Evolutionary conservation across 1,140 invertebrate genomes (phyloP), one percentile per base, ranked within the genome.

Genomic region (Drosophila micromelanica): DNA sequence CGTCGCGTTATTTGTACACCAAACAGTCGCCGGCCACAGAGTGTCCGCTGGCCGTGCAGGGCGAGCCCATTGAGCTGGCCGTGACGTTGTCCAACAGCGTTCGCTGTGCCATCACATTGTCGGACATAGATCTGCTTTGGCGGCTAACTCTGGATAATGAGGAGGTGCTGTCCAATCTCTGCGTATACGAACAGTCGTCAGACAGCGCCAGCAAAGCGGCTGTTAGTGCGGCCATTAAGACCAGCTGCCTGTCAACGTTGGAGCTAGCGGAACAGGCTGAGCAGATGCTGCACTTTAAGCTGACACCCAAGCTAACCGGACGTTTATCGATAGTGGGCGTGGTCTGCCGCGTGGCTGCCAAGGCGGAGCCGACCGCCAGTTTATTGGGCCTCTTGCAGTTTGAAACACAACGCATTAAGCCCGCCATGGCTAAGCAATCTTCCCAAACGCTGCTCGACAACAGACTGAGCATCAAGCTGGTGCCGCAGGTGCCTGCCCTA

Each of bases 61-160:
- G 95, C 89, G 98, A 98, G 92, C 95, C 95, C 8, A 95, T 98
- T 52, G 95, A 95, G 92, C 93, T 98, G 55, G 95, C 95, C 54
- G 92, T 98, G 27, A 94, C 94, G 48, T 92, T 98, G 40, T 92
- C 94, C 46, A 98, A 98, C 93, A 87, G 82, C 15, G 78, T 86
- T 11, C 78, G 75, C 9, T 86, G 82, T 55, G 45, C 82, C 11
- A 81, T 86, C 20, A 45, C 48, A 4, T 73, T 86, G 12, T 70
- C 81, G 2, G 71, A 86, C 73, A 93, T 98, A 3, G 94, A 95
- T 79, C 92, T 98, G 13, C 91, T 98, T n/a, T 98, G 97, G 97
- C 94, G 93, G 15, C 96, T 97, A 61, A 93, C 92, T 3, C 85
- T 93, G 20, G 92, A 91, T 5, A 87, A 91, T 15, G 91, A 93